A percentile compares a stretch with the other conserved stretches of the same genome.
Conservation (phyloP, 2,113 vertebrate genomes). For the Delphinapterus leucas region DNA sequence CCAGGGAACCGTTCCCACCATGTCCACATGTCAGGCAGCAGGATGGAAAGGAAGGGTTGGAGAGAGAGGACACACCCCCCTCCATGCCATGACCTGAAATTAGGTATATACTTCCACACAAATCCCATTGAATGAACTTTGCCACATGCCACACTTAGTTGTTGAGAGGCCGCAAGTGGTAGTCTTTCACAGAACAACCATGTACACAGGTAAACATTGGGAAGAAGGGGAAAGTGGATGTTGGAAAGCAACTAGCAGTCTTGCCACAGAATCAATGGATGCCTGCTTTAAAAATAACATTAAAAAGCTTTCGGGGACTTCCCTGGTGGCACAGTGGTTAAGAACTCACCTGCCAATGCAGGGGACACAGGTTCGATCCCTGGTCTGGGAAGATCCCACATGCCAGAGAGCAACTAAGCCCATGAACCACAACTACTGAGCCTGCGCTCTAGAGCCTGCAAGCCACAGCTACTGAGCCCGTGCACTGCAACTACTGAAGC, state of each 20-base stretch:
- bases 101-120: background rate
- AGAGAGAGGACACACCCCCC: background rate
- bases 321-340: no score
- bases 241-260: background rate
- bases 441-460: no score
- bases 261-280: background rate
- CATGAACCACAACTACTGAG: no score
- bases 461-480: no score
- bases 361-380: no score
- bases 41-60: background rate
- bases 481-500: no score
- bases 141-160: background rate
- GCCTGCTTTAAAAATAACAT: background rate
- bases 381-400: no score
- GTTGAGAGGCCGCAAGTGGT: background rate
- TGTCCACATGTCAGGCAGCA: background rate
- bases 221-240: background rate
- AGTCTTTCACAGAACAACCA: background rate
- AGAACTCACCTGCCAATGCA: no score
- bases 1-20: background rate
- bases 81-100: background rate
- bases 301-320: background rate
- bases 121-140: background rate
- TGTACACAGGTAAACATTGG: background rate
- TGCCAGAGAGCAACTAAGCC: no score